These are phyloP conservation scores for Leptobrachium leishanense DNA, from an alignment of 2,113 vertebrate species.

Conservation along the genomic window DNA sequence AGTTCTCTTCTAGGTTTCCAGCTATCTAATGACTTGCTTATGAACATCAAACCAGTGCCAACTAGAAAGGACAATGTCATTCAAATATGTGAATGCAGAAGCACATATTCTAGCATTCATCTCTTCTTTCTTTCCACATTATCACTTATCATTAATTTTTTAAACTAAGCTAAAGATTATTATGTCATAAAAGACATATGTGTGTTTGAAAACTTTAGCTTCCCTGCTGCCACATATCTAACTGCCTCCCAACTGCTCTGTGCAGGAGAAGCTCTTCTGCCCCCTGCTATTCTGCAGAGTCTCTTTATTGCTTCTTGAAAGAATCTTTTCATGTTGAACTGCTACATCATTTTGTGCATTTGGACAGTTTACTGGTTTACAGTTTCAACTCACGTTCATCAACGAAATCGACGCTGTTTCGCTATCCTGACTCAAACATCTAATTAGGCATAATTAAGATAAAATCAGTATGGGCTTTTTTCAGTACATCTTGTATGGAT, in stretches of 20 bases:
- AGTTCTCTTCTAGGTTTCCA: too few species aligned
- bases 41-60: neutral
- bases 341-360: conserved; percentile 27
- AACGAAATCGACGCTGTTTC: conserved; percentile 34
- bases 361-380: conserved; percentile 42
- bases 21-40: too few species aligned
- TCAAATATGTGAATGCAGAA: neutral
- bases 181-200: conserved; percentile 33
- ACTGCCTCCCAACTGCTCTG: conserved; percentile 34
- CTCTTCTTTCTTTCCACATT: conserved; percentile 12
- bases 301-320: conserved; percentile 44
- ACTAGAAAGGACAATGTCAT: neutral
- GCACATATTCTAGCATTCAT: conserved; percentile 6
- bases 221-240: conserved; percentile 40
- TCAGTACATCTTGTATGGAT: conserved; percentile 36
- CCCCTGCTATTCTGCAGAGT: conserved; percentile 43
- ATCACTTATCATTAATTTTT: conserved; percentile 27
- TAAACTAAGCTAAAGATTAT: conserved; percentile 42
- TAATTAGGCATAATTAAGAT: conserved; percentile 48
- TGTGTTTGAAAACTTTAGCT: conserved; percentile 38
- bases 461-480: conserved; percentile 39
- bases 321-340: conserved; percentile 28
- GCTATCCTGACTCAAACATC: conserved; percentile 32
- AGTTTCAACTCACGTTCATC: conserved; percentile 43
- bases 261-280: conserved; percentile 30